These are phyloP conservation scores for Enteromius thamalakanensis DNA, from an alignment of 2,797 vertebrate genomes.

Conservation along the genomic window DNA sequence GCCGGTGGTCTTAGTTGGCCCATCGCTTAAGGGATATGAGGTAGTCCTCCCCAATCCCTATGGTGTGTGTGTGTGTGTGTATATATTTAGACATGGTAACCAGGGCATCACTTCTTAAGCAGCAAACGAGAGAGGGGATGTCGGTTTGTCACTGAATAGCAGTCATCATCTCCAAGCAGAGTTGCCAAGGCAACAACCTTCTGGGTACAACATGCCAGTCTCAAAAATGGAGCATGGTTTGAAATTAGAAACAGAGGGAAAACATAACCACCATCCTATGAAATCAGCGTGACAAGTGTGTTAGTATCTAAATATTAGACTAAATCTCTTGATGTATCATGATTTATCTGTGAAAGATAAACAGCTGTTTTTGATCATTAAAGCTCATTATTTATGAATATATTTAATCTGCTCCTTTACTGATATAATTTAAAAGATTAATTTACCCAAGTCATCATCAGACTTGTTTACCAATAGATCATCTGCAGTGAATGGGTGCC, in stretches of 20 bases:
- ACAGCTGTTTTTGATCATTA: conserved; percentile 8
- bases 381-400: not conserved
- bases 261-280: conserved; percentile 42
- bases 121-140: conserved; percentile 61
- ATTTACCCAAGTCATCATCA: too few relatives aligned
- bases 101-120: conserved; percentile 55
- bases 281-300: conserved; percentile 44
- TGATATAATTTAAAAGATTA: not conserved
- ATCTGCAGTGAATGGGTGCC: too few relatives aligned
- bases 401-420: not conserved
- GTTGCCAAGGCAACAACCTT: conserved; percentile 81
- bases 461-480: too few relatives aligned
- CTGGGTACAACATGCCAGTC: conserved; percentile 73
- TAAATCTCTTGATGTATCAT: conserved; percentile 9
- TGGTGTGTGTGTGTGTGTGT: conserved; percentile 14
- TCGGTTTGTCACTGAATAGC: conserved; percentile 74
- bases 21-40: conserved; percentile 98
- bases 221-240: conserved; percentile 73
- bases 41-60: conserved; percentile 69
- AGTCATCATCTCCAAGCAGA: conserved; percentile 68
- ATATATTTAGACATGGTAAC: conserved; percentile 58
- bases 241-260: conserved; percentile 72
- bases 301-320: conserved; percentile 4
- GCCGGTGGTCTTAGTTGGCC: conserved; percentile 95
- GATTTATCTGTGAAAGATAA: conserved; percentile 4